phyloP scores from a whole-genome alignment of 2,888 invertebrate genomes.

The Rhaphigaster nebulosa region DNA sequence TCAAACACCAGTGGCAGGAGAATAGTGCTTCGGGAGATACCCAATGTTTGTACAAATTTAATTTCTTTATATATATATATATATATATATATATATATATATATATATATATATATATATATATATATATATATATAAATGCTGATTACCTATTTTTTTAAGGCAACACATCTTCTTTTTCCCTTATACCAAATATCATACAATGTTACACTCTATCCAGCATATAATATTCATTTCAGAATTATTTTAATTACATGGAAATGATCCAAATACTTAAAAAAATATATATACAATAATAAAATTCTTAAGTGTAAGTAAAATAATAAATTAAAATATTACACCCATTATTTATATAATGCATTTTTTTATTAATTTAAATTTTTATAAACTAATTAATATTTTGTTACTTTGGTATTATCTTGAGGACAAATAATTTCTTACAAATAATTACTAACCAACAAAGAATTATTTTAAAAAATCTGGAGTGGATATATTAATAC shows the following conservation, averaged over 20 bases:
- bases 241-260: background rate
- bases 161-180: background rate
- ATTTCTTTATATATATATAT: background rate
- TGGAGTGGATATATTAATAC: background rate
- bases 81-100: too few relatives aligned
- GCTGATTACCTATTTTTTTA: background rate
- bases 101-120: too few relatives aligned
- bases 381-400: conserved; percentile 21
- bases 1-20: conserved; percentile 41
- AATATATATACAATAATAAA: conserved; percentile 24
- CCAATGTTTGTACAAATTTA: conserved; percentile 21
- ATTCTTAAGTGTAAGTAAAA: background rate
- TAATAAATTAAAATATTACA: conserved; percentile 48
- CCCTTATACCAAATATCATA: background rate
- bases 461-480: background rate
- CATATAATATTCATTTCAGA: background rate
- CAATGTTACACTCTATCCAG: background rate
- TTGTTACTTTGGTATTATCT: conserved; percentile 56
- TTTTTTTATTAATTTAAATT: conserved; percentile 25
- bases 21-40: conserved; percentile 7
- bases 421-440: conserved; percentile 32
- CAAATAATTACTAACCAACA: background rate
- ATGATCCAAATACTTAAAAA: conserved; percentile 20
- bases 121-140: too few relatives aligned
- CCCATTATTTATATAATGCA: background rate